phyloP scores from a whole-genome alignment of 2,888 invertebrate genomes.

The Drosophila trichaetosa region DNA sequence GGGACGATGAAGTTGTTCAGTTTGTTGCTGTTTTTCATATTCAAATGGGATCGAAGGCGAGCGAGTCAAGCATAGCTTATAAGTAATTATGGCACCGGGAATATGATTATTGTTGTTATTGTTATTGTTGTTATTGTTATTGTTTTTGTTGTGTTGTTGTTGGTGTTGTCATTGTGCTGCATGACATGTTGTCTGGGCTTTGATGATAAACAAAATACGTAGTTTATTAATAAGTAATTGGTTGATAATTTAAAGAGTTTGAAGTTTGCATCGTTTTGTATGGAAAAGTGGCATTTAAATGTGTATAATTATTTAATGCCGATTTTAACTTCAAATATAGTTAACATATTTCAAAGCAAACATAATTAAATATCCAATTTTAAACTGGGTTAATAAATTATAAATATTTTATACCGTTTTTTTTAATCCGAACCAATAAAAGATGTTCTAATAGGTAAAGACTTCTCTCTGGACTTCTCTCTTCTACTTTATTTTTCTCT shows the following conservation, averaged over 20 bases:
- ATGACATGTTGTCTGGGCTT: constrained; percentile 26
- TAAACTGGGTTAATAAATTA: background rate
- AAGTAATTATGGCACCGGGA: constrained; percentile 41
- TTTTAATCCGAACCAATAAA: background rate
- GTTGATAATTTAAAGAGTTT: background rate
- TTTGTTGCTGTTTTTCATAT: constrained; percentile 32
- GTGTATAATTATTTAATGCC: background rate
- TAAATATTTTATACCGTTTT: background rate
- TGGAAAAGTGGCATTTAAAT: background rate
- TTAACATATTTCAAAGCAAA: background rate
- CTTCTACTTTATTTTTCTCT: no score
- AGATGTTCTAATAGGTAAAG: background rate
- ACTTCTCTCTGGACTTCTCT: background rate
- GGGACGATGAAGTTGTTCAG: constrained; percentile 21
- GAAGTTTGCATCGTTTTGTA: background rate
- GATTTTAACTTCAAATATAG: background rate
- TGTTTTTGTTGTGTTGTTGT: constrained; percentile 5
- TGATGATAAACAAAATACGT: background rate
- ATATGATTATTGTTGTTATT: constrained; percentile 30
- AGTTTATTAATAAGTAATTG: background rate
- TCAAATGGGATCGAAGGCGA: constrained; percentile 58
- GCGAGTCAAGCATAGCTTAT: constrained; percentile 32
- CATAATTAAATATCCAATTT: background rate
- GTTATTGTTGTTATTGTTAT: constrained; percentile 12
- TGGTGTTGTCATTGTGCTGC: constrained; percentile 55